A percentile compares a stretch with the other conserved stretches of the same genome.
phyloP scores from a whole-genome alignment of 2,888 invertebrate genomes.

The Agrochola circellaris region DNA sequence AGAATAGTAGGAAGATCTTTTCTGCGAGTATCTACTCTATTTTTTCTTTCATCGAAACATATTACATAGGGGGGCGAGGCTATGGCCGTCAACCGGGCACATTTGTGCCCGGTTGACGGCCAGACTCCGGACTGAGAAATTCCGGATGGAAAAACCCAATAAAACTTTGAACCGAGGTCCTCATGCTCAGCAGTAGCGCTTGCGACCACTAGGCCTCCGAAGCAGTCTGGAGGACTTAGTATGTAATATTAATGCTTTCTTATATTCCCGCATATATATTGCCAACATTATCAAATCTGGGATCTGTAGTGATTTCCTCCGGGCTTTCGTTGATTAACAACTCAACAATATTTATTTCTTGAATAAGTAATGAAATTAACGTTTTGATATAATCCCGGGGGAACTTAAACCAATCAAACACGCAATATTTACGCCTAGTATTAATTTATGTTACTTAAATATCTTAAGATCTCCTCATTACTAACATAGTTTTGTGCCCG shows the following conservation, averaged over 20 bases:
- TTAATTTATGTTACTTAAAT: too few species aligned
- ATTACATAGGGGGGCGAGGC: not conserved
- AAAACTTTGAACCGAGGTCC: not conserved
- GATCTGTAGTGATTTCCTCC: conserved; percentile 27
- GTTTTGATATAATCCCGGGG: not conserved
- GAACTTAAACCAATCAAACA: conserved; percentile 9
- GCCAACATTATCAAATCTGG: not conserved
- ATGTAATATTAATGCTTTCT: not conserved
- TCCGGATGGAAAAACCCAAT: not conserved
- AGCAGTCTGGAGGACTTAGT: not conserved
- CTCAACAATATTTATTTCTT: conserved; percentile 29
- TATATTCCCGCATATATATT: not conserved
- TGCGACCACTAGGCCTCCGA: not conserved
- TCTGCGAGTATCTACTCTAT: too few species aligned
- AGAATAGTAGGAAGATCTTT: too few species aligned
- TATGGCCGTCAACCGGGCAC: too few species aligned
- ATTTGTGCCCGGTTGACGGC: too few species aligned
- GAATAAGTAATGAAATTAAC: conserved; percentile 28
- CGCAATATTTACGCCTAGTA: not conserved
- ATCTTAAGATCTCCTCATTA: too few species aligned
- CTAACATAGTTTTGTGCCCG: too few species aligned
- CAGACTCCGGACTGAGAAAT: not conserved
- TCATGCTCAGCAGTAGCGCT: not conserved
- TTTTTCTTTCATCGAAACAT: too few species aligned
- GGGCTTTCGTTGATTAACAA: conserved; percentile 39